Percentiles rank a stretch among this genome's conserved stretches.
Conservation (phyloP, 1,140 invertebrate species). For the Heliothis virescens region DNA sequence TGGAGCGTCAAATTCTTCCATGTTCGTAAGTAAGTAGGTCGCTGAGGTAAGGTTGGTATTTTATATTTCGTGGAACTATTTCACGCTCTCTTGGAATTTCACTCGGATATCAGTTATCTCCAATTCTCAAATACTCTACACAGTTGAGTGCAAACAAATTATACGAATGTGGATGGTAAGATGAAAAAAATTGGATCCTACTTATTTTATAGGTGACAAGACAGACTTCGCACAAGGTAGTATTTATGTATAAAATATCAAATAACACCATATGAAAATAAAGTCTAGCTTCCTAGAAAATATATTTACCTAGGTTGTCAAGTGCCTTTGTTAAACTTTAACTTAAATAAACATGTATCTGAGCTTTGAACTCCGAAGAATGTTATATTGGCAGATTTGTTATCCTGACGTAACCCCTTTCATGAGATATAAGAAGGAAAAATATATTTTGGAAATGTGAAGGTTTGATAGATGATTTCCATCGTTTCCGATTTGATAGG, state of each 20-base stretch:
- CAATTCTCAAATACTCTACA: slow-evolving; percentile 44
- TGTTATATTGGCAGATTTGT: slow-evolving; percentile 29
- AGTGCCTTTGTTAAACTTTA: slow-evolving; percentile 9
- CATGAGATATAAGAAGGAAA: slow-evolving; percentile 28
- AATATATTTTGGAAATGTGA: slow-evolving; percentile 27
- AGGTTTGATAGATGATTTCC: slow-evolving; percentile 38
- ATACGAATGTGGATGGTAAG: slow-evolving; percentile 37
- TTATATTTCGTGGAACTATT: slow-evolving; percentile 55
- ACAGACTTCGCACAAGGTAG: too few relatives aligned
- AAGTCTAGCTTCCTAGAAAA: neutral
- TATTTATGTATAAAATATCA: too few relatives aligned
- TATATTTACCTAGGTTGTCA: slow-evolving; percentile 23
- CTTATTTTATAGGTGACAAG: neutral
- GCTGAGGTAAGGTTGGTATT: slow-evolving; percentile 39
- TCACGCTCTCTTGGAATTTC: slow-evolving; percentile 54
- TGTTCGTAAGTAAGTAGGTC: slow-evolving; percentile 32
- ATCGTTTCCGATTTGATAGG: slow-evolving; percentile 32
- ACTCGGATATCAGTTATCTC: slow-evolving; percentile 49
- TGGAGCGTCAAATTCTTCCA: neutral
- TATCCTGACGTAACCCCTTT: slow-evolving; percentile 32
- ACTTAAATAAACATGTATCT: slow-evolving; percentile 26
- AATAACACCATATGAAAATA: neutral
- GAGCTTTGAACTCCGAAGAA: slow-evolving; percentile 24
- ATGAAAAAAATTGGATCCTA: slow-evolving; percentile 13
- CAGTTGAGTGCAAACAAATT: slow-evolving; percentile 46